Evolutionary conservation across 2,888 invertebrate species (phyloP), one percentile per base, ranked within the genome.

Genomic region (Brachyptera putata): DNA sequence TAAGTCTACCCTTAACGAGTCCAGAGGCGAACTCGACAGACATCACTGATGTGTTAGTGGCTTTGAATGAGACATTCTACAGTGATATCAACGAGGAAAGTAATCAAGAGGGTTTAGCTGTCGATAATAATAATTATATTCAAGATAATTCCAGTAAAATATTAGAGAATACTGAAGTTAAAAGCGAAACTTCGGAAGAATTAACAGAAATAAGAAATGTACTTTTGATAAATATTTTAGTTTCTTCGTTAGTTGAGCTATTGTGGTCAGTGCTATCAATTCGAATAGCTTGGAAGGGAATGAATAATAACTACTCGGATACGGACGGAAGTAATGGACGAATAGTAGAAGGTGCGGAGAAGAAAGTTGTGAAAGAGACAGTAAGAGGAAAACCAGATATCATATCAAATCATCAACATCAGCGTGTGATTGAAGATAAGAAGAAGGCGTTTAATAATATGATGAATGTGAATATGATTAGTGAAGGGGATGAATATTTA

Each of bases 201-300:
- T 41, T 41, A 2, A 16, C 16, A 41, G 46, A 46, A 24, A 46
- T 57, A 11, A 48, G 62, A n/a, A 57, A 41, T 14, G 78, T 82
- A 1, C 63, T 84, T 30, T 79, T 79, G 9, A 76, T 83, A 18
- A 84, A 84, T 67, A 79, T 85, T 46, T 68, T 84, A 36, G 80
- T 84, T 18, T 80, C 82, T 0, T 79, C 83, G 1, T 72, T 80
- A 53, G 64, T 84, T 16, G 84, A 84, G 67, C 64, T 81, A 0
- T 70, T 82, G 0, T 85, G 84, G 84, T 84, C 84, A 0, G 69
- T 81, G 25, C 69, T 85, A 16, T 82, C 83, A 49, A 72, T 80
- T 0, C 82, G 79, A 69, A 79, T 85, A 22, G 78, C 83, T 0
- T 81, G 80, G 65, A 78, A 77, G 64, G 85, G 85, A 22, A 56